Percentiles rank a stretch among this genome's conserved stretches.
These are phyloP conservation scores for Opisthograptis luteolata DNA, from an alignment of 2,888 invertebrate genomes.

Conservation along the genomic window DNA sequence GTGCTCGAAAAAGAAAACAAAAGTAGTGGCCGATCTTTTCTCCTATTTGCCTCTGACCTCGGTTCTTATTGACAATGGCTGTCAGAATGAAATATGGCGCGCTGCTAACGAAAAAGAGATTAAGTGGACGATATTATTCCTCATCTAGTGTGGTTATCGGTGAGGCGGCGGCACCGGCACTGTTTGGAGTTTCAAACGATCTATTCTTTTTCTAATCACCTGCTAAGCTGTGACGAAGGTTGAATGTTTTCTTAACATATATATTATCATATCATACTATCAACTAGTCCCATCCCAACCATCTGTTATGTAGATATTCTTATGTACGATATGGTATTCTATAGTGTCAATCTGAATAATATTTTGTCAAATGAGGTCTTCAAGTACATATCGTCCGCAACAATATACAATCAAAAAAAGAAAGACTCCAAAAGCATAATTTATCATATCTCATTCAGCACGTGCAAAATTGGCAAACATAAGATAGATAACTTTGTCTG, in stretches of 20 bases:
- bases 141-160: slow-evolving; percentile 56
- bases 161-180: slow-evolving; percentile 61
- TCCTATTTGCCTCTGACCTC: slow-evolving; percentile 82
- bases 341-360: too few relatives aligned
- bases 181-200: slow-evolving; percentile 63
- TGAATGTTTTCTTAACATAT: slow-evolving; percentile 60
- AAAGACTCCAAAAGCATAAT: not conserved
- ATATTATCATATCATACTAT: slow-evolving; percentile 33
- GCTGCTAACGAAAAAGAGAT: slow-evolving; percentile 80
- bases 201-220: slow-evolving; percentile 68
- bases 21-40: slow-evolving; percentile 73
- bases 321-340: too few relatives aligned
- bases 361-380: too few relatives aligned
- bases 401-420: too few relatives aligned
- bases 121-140: slow-evolving; percentile 76
- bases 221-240: slow-evolving; percentile 69
- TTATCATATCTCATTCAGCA: slow-evolving; percentile 8
- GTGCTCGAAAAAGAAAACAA: slow-evolving; percentile 78
- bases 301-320: slow-evolving; percentile 10
- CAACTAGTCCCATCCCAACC: slow-evolving; percentile 3
- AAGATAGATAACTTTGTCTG: not conserved
- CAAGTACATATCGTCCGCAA: too few relatives aligned
- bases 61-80: slow-evolving; percentile 81
- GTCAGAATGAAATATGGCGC: slow-evolving; percentile 83
- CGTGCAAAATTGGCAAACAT: slow-evolving; percentile 3